Evolutionary conservation across 2,113 vertebrate genomes (phyloP), one percentile per base, ranked within the genome.

Genomic region (Rhea americana): DNA sequence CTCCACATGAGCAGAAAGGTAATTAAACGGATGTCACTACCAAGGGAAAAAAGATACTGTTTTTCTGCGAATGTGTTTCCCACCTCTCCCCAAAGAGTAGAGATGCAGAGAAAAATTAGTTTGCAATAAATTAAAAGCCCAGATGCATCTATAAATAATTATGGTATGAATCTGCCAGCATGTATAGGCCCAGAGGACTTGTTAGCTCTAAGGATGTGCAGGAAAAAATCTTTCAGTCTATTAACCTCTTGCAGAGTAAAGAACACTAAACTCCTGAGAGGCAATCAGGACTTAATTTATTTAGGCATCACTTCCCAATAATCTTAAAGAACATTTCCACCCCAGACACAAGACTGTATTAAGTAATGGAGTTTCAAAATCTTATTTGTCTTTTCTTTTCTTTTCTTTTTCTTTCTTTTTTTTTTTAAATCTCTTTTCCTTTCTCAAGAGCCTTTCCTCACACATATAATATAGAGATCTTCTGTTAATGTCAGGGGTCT

Each of bases 71-170:
- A 43, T 19, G 3, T 50, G 26, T 58, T 28, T 83, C 50, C 17
- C 19, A 10, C 61, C 82, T 15, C 15, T 13, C 39, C 28, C 66
- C 41, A 85, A 89, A 79, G 14, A 73, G 13, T 35, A 56, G 71
- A 86, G 21, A 67, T 25, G n/a, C 2, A 28, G 63, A 65, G 39
- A 68, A 90, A 85, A 92, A 35, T 4, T 35, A 8, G 21, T 25
- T 74, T 72, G 20, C 17, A 19, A 61, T 25, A 82, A 82, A 79
- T 25, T 41, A 48, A 86, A 87, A 5, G 5, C 30, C 25, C 10
- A 84, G 62, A 75, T 55, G 15, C 16, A 72, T 55, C 58, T 80
- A 85, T 90, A 94, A 73, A 50, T 62, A 77, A 89, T 89, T 90
- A 50, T 28, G 2, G 50, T 26, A 66, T 72, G 15, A 81, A 89